phyloP scores from a whole-genome alignment of 2,797 vertebrate species.

The Eulemur coronatus region DNA sequence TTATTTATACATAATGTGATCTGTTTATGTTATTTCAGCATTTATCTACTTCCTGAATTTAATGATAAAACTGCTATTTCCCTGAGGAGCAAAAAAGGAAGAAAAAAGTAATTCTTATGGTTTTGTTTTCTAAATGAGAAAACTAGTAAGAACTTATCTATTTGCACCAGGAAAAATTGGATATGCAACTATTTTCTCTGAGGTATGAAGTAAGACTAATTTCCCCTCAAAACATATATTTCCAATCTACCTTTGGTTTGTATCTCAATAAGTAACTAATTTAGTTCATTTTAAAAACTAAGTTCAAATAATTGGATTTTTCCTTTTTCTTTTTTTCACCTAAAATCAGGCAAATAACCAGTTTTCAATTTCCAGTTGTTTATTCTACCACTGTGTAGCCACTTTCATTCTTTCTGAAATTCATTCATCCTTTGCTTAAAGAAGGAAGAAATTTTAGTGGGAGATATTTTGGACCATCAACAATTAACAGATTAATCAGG shows the following conservation, averaged over 20 bases:
- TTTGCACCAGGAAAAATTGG: slow-evolving; percentile 2
- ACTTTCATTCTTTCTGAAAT: neutral
- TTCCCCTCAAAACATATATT: neutral
- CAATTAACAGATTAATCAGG: slow-evolving; percentile 18
- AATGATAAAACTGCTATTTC: slow-evolving; percentile 37
- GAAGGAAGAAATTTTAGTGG: neutral
- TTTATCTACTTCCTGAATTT: slow-evolving; percentile 57
- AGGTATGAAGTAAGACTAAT: slow-evolving; percentile 22
- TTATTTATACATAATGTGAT: slow-evolving; percentile 62
- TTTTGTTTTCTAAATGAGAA: slow-evolving; percentile 53
- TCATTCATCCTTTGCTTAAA: neutral
- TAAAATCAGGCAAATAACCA: slow-evolving; percentile 34
- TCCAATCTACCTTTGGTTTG: neutral
- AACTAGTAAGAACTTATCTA: slow-evolving; percentile 6
- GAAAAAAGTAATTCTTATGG: neutral
- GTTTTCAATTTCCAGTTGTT: slow-evolving; percentile 20
- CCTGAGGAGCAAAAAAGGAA: neutral
- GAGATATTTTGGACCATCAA: neutral
- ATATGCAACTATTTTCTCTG: slow-evolving; percentile 22
- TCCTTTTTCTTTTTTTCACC: neutral
- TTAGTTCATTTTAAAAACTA: slow-evolving; percentile 18
- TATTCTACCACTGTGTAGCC: neutral
- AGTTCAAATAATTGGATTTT: neutral
- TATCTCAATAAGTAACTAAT: neutral
- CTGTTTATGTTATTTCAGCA: slow-evolving; percentile 59